A percentile compares a stretch with the other conserved stretches of the same genome.
Evolutionary conservation across 2,113 vertebrate species (phyloP).

Genomic region (Chauna torquata): DNA sequence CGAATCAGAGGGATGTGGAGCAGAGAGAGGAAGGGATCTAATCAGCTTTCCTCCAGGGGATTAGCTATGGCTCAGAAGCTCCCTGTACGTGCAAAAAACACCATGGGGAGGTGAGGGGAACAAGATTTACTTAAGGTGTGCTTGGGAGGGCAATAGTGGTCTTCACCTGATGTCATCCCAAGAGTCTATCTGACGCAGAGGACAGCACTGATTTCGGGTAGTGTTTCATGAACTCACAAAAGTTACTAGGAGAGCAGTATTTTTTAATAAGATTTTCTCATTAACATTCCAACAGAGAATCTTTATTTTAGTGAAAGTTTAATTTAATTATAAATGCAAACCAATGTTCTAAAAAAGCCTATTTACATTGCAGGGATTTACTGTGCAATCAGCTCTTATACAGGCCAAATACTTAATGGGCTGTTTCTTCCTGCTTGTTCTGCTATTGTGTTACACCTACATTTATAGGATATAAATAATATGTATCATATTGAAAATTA

Average conservation of each 20-base stretch:
- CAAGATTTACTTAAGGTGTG: rapidly evolving
- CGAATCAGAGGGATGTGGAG: background rate
- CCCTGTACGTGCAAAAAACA: background rate
- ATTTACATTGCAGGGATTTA: conserved; percentile 40
- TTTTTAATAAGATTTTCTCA: background rate
- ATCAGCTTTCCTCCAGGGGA: background rate
- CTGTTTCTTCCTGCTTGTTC: background rate
- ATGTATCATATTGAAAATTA: conserved; percentile 24
- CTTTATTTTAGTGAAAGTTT: background rate
- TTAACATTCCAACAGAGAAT: background rate
- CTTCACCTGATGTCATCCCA: background rate
- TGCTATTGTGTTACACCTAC: conserved; percentile 48
- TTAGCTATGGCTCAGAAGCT: background rate
- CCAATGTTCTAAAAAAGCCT: conserved; percentile 43
- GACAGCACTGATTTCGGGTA: background rate
- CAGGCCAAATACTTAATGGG: conserved; percentile 20
- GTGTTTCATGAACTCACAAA: background rate
- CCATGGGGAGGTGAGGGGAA: rapidly evolving
- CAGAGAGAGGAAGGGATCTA: background rate
- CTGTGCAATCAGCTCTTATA: background rate
- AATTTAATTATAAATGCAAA: conserved; percentile 57
- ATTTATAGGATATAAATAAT: conserved; percentile 40
- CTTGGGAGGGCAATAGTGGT: background rate
- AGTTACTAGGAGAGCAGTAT: background rate
- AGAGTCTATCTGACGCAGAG: background rate